phyloP scores from a whole-genome alignment of 2,113 vertebrate species.

The Paratilapia polleni region DNA sequence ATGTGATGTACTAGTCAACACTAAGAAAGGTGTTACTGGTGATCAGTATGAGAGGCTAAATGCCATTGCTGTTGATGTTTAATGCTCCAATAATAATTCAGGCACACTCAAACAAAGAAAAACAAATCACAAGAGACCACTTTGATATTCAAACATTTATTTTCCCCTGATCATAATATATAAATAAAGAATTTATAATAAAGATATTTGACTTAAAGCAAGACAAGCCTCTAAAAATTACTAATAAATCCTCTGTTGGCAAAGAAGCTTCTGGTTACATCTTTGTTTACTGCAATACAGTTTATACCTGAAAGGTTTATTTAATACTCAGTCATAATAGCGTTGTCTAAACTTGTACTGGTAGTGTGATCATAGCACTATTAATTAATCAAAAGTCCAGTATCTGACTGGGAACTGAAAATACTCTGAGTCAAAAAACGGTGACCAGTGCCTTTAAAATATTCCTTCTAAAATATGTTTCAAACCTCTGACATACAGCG shows the following conservation, averaged over 20 bases:
- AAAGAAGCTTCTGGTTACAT: neutral
- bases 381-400: neutral
- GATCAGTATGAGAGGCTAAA: neutral
- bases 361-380: neutral
- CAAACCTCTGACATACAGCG: neutral
- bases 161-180: conserved; percentile 31
- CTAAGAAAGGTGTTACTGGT: neutral
- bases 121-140: neutral
- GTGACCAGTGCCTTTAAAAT: neutral
- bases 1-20: neutral
- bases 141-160: conserved; percentile 59
- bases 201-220: conserved; percentile 53
- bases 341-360: conserved; percentile 8
- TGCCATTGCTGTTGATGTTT: neutral
- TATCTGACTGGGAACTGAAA: neutral
- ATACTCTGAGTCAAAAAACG: neutral
- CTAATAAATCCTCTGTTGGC: conserved; percentile 14
- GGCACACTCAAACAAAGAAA: neutral
- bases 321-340: neutral
- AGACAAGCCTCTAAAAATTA: conserved; percentile 29
- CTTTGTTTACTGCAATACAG: neutral
- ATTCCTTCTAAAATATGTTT: neutral
- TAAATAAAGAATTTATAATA: conserved; percentile 61
- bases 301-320: conserved; percentile 25
- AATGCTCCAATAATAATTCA: neutral